These are phyloP conservation scores for Nanorana parkeri DNA, from an alignment of 2,113 vertebrate species.

Conservation along the genomic window DNA sequence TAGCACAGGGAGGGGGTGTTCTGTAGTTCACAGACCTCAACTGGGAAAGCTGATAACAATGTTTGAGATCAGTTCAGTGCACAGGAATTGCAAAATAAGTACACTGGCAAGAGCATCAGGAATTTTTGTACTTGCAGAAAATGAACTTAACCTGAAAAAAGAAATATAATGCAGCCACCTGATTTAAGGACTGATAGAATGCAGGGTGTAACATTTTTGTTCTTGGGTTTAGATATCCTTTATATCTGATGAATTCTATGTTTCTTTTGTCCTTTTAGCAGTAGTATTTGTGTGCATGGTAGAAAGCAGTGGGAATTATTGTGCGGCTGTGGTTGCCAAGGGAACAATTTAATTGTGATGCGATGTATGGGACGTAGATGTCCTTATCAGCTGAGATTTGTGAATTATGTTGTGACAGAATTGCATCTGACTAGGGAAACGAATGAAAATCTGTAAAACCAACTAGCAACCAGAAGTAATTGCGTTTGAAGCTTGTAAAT, in stretches of 20 bases:
- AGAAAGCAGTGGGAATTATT: conserved; percentile 68
- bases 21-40: too few relatives aligned
- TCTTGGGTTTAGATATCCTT: background rate
- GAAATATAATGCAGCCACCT: too few relatives aligned
- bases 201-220: too few relatives aligned
- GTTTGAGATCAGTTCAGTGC: too few relatives aligned
- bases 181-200: too few relatives aligned
- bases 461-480: background rate
- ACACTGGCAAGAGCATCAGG: too few relatives aligned
- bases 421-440: conserved; percentile 40
- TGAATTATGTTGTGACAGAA: conserved; percentile 61
- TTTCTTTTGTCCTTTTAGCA: conserved; percentile 58
- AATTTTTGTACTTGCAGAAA: too few relatives aligned
- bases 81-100: too few relatives aligned
- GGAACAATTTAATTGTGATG: conserved; percentile 69
- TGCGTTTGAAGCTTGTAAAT: background rate
- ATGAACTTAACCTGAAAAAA: too few relatives aligned
- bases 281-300: conserved; percentile 59
- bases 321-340: conserved; percentile 71
- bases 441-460: conserved; percentile 47
- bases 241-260: conserved; percentile 38
- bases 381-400: conserved; percentile 59
- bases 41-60: too few relatives aligned
- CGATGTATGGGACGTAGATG: conserved; percentile 65
- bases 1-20: too few relatives aligned